phyloP scores from a whole-genome alignment of 2,797 vertebrate genomes.

The Takifugu rubripes region DNA sequence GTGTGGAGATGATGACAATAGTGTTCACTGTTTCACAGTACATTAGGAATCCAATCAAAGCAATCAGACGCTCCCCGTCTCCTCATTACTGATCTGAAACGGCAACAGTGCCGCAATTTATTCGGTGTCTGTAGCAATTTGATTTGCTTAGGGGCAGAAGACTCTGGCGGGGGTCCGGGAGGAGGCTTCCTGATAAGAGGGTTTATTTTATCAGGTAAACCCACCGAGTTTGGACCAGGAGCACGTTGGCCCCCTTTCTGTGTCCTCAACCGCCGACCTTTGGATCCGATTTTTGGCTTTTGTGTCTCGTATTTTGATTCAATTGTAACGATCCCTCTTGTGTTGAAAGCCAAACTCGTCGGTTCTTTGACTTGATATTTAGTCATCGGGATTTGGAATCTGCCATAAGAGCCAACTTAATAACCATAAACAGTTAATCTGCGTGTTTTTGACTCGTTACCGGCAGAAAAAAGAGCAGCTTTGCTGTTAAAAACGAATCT shows the following conservation, averaged over 20 bases:
- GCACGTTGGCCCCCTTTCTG: background rate
- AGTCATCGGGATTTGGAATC: too few relatives aligned
- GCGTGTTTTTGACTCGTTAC: too few relatives aligned
- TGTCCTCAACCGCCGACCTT: too few relatives aligned
- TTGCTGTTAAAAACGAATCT: too few relatives aligned
- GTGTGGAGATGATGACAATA: background rate
- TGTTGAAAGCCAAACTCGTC: too few relatives aligned
- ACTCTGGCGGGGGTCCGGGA: background rate
- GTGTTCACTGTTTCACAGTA: background rate
- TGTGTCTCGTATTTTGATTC: too few relatives aligned
- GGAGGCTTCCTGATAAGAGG: background rate
- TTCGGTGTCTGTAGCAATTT: background rate
- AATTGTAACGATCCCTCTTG: too few relatives aligned
- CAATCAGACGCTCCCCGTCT: background rate
- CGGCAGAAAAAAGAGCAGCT: too few relatives aligned
- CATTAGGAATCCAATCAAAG: conserved; percentile 7
- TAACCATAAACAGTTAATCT: too few relatives aligned
- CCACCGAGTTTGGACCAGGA: background rate
- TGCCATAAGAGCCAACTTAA: too few relatives aligned
- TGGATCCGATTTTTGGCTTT: too few relatives aligned
- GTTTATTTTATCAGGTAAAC: background rate
- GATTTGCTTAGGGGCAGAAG: conserved; percentile 1
- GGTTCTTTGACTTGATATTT: too few relatives aligned
- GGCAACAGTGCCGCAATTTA: background rate
- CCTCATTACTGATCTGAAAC: background rate